Percentiles rank a stretch among this genome's conserved stretches.
phyloP scores from a whole-genome alignment of 37 sponge, comb jelly and placozoan genomes.

The Cliona cf. orientalis region DNA sequence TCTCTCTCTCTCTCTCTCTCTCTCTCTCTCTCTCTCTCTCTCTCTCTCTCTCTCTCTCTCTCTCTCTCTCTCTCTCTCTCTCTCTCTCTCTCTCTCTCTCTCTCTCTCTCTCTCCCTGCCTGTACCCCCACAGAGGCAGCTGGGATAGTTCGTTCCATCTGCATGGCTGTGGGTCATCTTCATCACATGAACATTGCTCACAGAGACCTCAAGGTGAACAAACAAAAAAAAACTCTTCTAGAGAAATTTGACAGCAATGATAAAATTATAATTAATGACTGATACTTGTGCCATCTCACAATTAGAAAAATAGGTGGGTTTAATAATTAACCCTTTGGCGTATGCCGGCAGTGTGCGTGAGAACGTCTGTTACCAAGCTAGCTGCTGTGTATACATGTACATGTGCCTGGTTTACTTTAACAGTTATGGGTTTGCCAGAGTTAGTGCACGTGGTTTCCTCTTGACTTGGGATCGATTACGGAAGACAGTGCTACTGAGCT shows the following conservation, averaged over 20 bases:
- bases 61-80: conserved; percentile 4
- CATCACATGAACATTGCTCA: conserved; percentile 93
- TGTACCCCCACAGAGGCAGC: conserved; percentile 72
- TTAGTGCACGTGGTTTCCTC: too few species aligned
- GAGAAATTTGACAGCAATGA: too few species aligned
- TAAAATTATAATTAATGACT: too few species aligned
- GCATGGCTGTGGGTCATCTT: conserved; percentile 84
- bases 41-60: conserved; percentile 33
- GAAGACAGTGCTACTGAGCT: too few species aligned
- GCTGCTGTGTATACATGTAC: conserved; percentile 1
- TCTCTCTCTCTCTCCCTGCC: conserved; percentile 4
- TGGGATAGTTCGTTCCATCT: conserved; percentile 81
- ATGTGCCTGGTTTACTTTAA: too few species aligned
- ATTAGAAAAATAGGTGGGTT: neutral
- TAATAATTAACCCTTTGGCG: too few species aligned
- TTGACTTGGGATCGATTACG: too few species aligned
- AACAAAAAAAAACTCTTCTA: too few species aligned
- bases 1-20: conserved; percentile 10
- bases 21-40: conserved; percentile 48
- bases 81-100: conserved; percentile 34
- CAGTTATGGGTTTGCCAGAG: too few species aligned
- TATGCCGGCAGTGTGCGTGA: conserved; percentile 5
- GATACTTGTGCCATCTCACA: too few species aligned
- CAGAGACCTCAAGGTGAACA: conserved; percentile 92
- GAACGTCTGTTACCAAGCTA: neutral